These are phyloP conservation scores for Sebastes hubbsi DNA, from an alignment of 2,797 vertebrate species.

Conservation along the genomic window DNA sequence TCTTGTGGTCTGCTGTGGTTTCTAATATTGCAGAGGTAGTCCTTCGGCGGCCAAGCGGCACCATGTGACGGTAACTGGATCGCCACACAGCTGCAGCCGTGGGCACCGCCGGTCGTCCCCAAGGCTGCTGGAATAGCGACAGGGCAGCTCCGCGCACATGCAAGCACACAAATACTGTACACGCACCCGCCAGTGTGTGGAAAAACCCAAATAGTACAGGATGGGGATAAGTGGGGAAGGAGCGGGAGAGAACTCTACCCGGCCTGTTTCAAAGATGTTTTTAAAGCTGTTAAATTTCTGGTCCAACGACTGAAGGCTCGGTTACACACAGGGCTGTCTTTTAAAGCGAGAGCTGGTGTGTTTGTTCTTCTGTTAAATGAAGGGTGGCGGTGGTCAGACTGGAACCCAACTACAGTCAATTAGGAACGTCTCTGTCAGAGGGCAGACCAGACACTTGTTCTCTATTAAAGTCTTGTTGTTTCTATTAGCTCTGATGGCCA, in stretches of 20 bases:
- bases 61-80: constrained; percentile 83
- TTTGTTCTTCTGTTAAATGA: constrained; percentile 75
- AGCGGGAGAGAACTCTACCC: constrained; percentile 73
- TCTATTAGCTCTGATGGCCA: constrained; percentile 19
- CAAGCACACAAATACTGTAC: constrained; percentile 28
- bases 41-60: constrained; percentile 75
- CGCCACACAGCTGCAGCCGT: constrained; percentile 80
- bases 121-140: constrained; percentile 72
- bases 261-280: constrained; percentile 83
- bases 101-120: constrained; percentile 71
- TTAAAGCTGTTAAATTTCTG: constrained; percentile 82
- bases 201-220: constrained; percentile 75
- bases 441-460: constrained; percentile 63
- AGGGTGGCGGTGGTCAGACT: constrained; percentile 64
- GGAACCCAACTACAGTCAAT: constrained; percentile 71
- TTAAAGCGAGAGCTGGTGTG: constrained; percentile 57
- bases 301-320: constrained; percentile 55
- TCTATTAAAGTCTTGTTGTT: constrained; percentile 47
- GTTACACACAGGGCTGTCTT: constrained; percentile 72
- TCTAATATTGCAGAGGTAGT: constrained; percentile 82
- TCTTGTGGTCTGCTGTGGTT: constrained; percentile 72
- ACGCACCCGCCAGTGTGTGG: constrained; percentile 50
- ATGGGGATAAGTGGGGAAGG: constrained; percentile 64
- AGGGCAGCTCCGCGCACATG: constrained; percentile 40
- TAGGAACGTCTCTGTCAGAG: constrained; percentile 72